Base-by-base conservation (phyloP, 2,797 vertebrate genomes). In the Epinephelus awoara region DNA sequence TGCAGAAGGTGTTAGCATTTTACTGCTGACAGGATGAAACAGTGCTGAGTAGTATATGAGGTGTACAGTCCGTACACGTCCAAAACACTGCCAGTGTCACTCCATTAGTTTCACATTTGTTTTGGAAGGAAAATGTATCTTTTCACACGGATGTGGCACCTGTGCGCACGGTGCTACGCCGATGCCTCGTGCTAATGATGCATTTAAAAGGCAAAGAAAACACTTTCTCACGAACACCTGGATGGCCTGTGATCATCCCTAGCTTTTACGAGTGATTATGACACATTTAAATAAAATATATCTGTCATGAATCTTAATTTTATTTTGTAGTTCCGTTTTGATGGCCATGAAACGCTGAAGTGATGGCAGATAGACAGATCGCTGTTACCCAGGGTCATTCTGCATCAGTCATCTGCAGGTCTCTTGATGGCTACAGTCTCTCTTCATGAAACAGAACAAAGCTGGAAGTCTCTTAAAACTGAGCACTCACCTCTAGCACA, bases 1-100 rank as follows among this genome's bases (percentile, higher is more conserved):
- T 85, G 86, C 88, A 91, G 89, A 85, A 93, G 90, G 93, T 94
- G 90, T 90, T 86, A 66, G 87, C 79, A 29, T 87, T 91, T 91
- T 89, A 86, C 73, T 88, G 91, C 91, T 91, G 90, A 92, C 89
- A 81, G 79, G 81, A 86, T 83, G 82, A 91, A 91, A 92, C 68
- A 15, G 79, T 85, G 69, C 77, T 59, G 85, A 84, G 85, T 79
- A 68, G 81, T 80, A 73, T 80, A 83, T 79, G 84, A 89, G 86
- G 79, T 88, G 82, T 77, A 58, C 72, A 75, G 78, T 86, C 77
- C 72, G 38, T 68, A 27, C 80, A 75, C 54, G 2, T 67, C 77
- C 66, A 42, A 83, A 76, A 82, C 75, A 67, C 79, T 65, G 75
- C 77, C 79, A 69, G 77, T 50, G 11, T 85, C 79, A 88, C 83